Conservation (phyloP, 1,140 invertebrate genomes). For the Euura saliciscinereae region DNA sequence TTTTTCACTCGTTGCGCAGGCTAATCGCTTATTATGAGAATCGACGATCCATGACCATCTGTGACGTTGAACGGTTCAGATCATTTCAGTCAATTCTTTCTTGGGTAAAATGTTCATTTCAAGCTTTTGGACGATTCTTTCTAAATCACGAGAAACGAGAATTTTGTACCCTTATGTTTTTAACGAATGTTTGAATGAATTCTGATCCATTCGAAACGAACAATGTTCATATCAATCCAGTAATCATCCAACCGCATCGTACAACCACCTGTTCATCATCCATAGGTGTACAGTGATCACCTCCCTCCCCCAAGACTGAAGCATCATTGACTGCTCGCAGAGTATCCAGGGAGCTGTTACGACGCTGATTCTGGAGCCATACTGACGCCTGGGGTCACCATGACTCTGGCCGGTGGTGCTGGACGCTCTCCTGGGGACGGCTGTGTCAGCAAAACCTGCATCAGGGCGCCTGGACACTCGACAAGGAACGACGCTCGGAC, state of each 20-base stretch:
- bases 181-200: too few species aligned
- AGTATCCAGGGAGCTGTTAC: conserved; percentile 1
- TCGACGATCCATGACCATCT: too few species aligned
- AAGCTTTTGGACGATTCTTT: too few species aligned
- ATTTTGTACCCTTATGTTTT: too few species aligned
- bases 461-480: background rate
- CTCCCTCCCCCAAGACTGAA: conserved; percentile 3
- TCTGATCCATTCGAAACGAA: too few species aligned
- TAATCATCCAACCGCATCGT: conserved; percentile 6
- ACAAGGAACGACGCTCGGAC: background rate
- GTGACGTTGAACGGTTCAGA: too few species aligned
- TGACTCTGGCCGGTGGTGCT: background rate
- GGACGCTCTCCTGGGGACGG: background rate
- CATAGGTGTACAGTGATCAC: conserved; percentile 7
- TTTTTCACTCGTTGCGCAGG: background rate
- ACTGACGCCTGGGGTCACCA: background rate
- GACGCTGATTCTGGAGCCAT: conserved; percentile 3
- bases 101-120: too few species aligned
- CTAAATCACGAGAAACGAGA: too few species aligned
- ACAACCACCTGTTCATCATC: conserved; percentile 4
- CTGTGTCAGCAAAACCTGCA: conserved; percentile 5
- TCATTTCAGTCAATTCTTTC: too few species aligned
- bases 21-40: background rate
- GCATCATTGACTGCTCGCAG: conserved; percentile 6
- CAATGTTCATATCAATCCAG: background rate